These are phyloP conservation scores for Troides oblongomaculatus DNA, from an alignment of 2,888 invertebrate genomes.

Conservation along the genomic window DNA sequence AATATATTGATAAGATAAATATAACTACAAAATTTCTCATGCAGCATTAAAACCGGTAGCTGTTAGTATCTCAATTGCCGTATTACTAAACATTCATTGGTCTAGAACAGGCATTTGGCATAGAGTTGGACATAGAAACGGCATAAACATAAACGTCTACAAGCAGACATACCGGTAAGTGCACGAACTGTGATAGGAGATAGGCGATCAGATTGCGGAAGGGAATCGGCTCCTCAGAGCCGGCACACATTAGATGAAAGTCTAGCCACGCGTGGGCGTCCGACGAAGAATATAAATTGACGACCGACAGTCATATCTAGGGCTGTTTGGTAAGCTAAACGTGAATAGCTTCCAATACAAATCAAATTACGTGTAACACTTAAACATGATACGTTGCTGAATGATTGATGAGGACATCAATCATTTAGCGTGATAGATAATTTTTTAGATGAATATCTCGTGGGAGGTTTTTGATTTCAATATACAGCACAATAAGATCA, in stretches of 20 bases:
- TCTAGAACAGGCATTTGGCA: neutral
- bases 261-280: constrained; percentile 28
- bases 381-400: neutral
- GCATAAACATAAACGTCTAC: constrained; percentile 7
- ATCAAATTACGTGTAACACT: neutral
- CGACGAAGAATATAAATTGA: constrained; percentile 31
- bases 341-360: neutral
- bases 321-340: neutral
- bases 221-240: constrained; percentile 2
- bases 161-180: constrained; percentile 14
- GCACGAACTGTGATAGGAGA: constrained; percentile 22
- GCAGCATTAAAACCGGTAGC: neutral
- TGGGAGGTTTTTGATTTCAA: too few species aligned
- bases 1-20: too few species aligned
- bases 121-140: constrained; percentile 11
- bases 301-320: constrained; percentile 22
- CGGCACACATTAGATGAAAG: constrained; percentile 28
- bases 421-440: too few species aligned
- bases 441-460: too few species aligned
- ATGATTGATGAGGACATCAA: neutral
- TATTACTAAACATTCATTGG: neutral
- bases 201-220: constrained; percentile 29
- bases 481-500: too few species aligned
- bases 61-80: neutral
- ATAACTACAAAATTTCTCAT: neutral